Evolutionary conservation across 2,797 vertebrate species (phyloP), one percentile per base, ranked within the genome.

Genomic region (Luscinia megarhynchos): DNA sequence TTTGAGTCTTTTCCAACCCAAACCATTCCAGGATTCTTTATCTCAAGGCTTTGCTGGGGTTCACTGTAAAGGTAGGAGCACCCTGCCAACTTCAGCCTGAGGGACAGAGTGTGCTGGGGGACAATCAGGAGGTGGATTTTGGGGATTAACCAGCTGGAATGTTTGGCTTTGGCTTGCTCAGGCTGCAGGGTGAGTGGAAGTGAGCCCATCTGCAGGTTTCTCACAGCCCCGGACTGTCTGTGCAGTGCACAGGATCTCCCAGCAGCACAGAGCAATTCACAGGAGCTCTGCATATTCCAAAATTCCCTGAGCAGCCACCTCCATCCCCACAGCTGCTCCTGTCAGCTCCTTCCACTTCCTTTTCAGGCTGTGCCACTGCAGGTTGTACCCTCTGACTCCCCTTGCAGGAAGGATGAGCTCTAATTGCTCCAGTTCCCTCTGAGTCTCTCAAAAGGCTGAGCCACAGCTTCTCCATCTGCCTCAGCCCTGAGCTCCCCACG

Each of bases 81-180:
- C 15, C 2, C 5, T 20, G 62, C n/a, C 18, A 19, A 2, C 27
- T 34, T 40, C 41, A 41, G 4, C 57, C 51, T 54, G 41, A 72
- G 45, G 41, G 18, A 27, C 1, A 9, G 62, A 78, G 26, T 0
- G 7, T 0, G 0, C 41, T 32, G 58, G 11, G 17, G 38, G 22
- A 66, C 27, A 40, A 12, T 40, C 11, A 32, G 26, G 38, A 41
- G 14, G 12, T 61, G 58, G 34, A 50, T 82, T 91, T 75, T 0
- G 16, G 41, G 50, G 26, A 8, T 6, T 21, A 41, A 46, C 21
- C 1, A 30, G 16, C 40, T 45, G 46, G 43, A 51, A 41, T n/a
- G 6, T 24, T 62, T 63, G 48, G 6, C 9, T 89, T 68, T 1
- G 5, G 1, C 29, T 32, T 54, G 41, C 63, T 72, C 34, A 46